phyloP scores from a whole-genome alignment of 1,140 invertebrate species.

The Ridgeia piscesae region DNA sequence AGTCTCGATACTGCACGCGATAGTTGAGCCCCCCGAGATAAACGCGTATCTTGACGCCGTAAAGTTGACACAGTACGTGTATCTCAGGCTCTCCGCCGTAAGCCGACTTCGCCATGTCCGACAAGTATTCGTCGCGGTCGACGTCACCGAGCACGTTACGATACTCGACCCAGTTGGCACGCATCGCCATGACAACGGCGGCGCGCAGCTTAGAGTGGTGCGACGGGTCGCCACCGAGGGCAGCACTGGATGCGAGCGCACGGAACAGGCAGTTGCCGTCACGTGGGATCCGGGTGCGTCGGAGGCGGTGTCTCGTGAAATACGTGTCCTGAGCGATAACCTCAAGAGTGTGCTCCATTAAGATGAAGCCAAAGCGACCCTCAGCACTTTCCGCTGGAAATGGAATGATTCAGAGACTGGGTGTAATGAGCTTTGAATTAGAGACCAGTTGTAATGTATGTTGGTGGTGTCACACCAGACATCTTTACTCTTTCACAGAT shows the following conservation, averaged over 20 bases:
- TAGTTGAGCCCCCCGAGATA: conserved; percentile 11
- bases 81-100: conserved; percentile 20
- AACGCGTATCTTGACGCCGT: neutral
- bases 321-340: neutral
- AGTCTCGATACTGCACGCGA: neutral
- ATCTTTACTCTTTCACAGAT: neutral
- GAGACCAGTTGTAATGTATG: neutral
- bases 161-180: neutral
- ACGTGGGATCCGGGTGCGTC: neutral
- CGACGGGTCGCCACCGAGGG: neutral
- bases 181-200: neutral
- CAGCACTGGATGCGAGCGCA: neutral
- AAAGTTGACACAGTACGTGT: neutral
- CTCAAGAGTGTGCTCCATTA: conserved; percentile 10
- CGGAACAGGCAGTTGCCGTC: conserved; percentile 21
- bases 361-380: conserved; percentile 15
- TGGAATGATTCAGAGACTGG: neutral
- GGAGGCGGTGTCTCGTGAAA: neutral
- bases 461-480: neutral
- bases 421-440: neutral
- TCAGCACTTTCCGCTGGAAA: neutral
- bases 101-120: neutral
- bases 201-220: neutral
- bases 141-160: neutral
- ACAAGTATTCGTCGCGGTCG: neutral